Evolutionary conservation across 1,140 invertebrate species (phyloP), one percentile per base, ranked within the genome.

Genomic region (Drosophila tropicalis): DNA sequence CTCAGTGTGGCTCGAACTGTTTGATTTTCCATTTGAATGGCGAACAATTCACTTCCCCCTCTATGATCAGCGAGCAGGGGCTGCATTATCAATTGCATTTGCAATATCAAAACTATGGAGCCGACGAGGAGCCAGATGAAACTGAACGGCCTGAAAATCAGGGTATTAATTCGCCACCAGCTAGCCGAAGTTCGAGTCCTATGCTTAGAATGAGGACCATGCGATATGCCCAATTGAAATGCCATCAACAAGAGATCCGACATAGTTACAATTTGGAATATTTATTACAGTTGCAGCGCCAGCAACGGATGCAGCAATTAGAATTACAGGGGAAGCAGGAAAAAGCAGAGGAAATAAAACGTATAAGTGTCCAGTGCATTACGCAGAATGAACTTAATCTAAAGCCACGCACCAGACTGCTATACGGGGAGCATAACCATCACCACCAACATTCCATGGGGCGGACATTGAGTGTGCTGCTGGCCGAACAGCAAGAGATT

Each of bases 1-100:
- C 70, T 13, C 94, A 95, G 74, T 95, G 97, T 70, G 94, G 94
- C 76, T 92, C 94, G 15, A 97, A 98, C 90, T 95, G 97, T 62
- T 92, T 98, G 61, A 95, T 98, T 79, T 97, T 98, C 92, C 95
- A 97, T 92, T 95, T 98, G 93, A 95, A 96, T 73, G 97, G 97
- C 56, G 97, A 97, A 13, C 97, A 95, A 81, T 98, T 98, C 92
- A 95, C 95, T 55, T 95, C 95, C 0, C 93, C 94, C 13, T 94
- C 94, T 22, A 55, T 76, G 51, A 76, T 92, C 17, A 76, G 63
- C 5, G 71, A 78, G 29, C 77, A 90, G 44, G 79, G 71, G 6
- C 25, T 91, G 36, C 76, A 81, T 17, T 64, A 79, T 19, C 87
- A 90, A 67, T 63, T 91, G 47, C 82, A 65, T 47, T 47, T 82